Percentiles rank a stretch among this genome's conserved stretches.
Conservation (phyloP, 2,113 vertebrate genomes). For the Coracopsis vasa region DNA sequence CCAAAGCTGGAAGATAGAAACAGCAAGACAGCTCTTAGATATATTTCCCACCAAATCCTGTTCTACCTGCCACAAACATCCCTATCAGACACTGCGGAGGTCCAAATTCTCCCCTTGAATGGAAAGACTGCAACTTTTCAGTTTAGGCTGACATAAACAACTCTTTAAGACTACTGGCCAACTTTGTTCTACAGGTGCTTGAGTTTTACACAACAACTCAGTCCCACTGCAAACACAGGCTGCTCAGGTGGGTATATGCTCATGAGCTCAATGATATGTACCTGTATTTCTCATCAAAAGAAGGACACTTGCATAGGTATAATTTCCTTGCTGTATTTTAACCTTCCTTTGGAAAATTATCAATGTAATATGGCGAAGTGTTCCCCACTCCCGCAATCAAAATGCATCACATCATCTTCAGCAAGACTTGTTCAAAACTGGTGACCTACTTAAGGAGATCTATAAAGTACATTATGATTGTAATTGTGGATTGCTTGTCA, state of each 20-base stretch:
- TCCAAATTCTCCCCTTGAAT: not conserved
- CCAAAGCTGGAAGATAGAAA: not conserved
- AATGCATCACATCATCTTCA: not conserved
- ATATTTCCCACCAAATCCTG: not conserved
- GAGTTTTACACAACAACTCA: not conserved
- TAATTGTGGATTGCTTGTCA: not conserved
- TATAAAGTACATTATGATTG: not conserved
- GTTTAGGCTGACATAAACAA: not conserved
- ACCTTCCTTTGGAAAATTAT: not conserved
- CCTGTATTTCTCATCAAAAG: not conserved
- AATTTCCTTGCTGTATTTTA: not conserved
- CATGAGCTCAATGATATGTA: not conserved
- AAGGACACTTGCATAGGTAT: not conserved
- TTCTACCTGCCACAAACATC: not conserved
- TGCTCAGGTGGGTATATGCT: not conserved
- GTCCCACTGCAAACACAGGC: not conserved
- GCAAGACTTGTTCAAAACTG: not conserved
- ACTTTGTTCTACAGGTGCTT: not conserved
- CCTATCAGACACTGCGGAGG: not conserved
- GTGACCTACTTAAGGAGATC: slow-evolving; percentile 19
- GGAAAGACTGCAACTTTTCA: not conserved
- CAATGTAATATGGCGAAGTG: fast-evolving
- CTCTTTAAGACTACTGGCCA: not conserved
- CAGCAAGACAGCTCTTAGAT: not conserved
- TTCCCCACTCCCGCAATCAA: fast-evolving